phyloP scores from a whole-genome alignment of 2,888 invertebrate species.

The Harpalus rufipes region DNA sequence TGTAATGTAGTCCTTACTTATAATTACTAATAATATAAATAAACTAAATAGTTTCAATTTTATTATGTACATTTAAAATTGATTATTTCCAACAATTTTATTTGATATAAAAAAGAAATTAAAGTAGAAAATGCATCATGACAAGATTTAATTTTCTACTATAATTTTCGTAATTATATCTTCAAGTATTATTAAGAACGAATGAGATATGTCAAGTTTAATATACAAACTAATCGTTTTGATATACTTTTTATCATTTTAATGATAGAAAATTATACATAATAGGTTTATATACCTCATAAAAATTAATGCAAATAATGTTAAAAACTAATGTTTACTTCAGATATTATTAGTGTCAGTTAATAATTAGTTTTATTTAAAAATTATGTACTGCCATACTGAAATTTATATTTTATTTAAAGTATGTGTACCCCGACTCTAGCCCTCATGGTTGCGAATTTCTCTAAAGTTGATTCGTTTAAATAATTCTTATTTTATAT shows the following conservation, averaged over 20 bases:
- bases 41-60: background rate
- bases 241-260: background rate
- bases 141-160: slow-evolving; percentile 2
- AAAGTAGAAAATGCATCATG: background rate
- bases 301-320: background rate
- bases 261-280: slow-evolving; percentile 37
- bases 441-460: no score
- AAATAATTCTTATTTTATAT: no score
- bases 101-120: slow-evolving; percentile 8
- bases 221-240: background rate
- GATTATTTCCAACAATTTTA: slow-evolving; percentile 8
- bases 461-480: no score
- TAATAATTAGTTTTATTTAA: no score
- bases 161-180: slow-evolving; percentile 6
- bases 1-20: background rate
- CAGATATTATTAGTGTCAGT: background rate
- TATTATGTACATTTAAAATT: background rate
- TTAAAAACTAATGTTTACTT: background rate
- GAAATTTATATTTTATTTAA: no score
- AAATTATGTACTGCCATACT: no score
- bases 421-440: no score
- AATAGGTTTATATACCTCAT: background rate
- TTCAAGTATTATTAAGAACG: background rate
- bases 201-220: background rate
- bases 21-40: background rate